These are phyloP conservation scores for Ceratitis capitata DNA, from an alignment of 1,140 invertebrate species.

Conservation along the genomic window DNA sequence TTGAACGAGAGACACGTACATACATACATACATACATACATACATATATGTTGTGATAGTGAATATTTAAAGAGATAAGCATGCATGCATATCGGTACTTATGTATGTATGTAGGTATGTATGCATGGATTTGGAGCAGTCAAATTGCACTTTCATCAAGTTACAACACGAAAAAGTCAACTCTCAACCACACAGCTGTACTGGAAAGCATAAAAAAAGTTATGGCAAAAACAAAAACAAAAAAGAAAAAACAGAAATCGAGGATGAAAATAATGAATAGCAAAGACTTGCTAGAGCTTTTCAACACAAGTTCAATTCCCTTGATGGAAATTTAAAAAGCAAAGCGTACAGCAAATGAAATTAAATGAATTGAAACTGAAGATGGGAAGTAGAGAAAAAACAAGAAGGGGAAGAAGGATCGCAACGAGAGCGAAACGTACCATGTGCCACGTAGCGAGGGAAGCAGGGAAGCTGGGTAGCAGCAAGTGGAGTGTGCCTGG, in stretches of 20 bases:
- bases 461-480: background rate
- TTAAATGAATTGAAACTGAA: slow-evolving; percentile 20
- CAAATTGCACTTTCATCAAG: background rate
- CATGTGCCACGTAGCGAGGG: background rate
- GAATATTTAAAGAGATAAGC: no score
- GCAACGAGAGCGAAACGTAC: background rate
- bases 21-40: background rate
- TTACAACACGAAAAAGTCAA: no score
- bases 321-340: slow-evolving; percentile 1
- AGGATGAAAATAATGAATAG: background rate
- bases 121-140: no score
- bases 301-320: slow-evolving; percentile 14
- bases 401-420: background rate
- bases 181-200: no score
- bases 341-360: background rate
- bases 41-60: no score
- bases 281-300: background rate
- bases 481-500: background rate
- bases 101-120: no score
- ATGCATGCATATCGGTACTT: background rate
- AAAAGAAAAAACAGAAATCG: background rate
- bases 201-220: no score
- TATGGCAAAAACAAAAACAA: background rate
- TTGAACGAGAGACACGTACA: background rate
- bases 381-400: background rate